Evolutionary conservation across 2,888 invertebrate species (phyloP).

Genomic region (Scrobipalpa atriplicella): DNA sequence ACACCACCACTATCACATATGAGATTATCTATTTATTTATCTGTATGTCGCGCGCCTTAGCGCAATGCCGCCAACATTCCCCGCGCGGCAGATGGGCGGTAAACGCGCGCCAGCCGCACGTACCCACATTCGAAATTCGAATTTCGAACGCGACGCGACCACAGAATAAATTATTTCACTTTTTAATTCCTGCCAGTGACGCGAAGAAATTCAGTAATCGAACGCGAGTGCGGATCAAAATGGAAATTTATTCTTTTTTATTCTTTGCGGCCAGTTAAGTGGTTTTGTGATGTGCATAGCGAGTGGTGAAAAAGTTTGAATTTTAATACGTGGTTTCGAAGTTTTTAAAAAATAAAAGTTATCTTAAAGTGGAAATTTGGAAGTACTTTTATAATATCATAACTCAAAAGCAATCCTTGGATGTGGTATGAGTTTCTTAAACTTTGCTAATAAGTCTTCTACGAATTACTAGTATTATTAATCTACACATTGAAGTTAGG

Average conservation of each 20-base stretch:
- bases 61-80: slow-evolving; percentile 20
- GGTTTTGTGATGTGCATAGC: slow-evolving; percentile 14
- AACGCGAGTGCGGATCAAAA: slow-evolving; percentile 24
- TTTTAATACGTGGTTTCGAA: background rate
- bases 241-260: slow-evolving; percentile 30
- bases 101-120: slow-evolving; percentile 33
- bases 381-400: background rate
- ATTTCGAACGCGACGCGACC: slow-evolving; percentile 24
- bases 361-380: background rate
- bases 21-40: slow-evolving; percentile 11
- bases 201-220: slow-evolving; percentile 28
- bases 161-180: slow-evolving; percentile 29
- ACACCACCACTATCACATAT: background rate
- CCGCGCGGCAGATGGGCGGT: slow-evolving; percentile 36
- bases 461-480: too few species aligned
- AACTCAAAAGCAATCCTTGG: background rate
- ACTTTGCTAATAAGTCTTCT: too few species aligned
- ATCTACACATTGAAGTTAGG: too few species aligned
- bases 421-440: background rate
- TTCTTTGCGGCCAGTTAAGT: slow-evolving; percentile 25
- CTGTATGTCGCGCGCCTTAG: slow-evolving; percentile 6
- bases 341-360: background rate
- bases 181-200: slow-evolving; percentile 29
- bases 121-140: slow-evolving; percentile 22
- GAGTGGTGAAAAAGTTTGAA: slow-evolving; percentile 13